Evolutionary conservation across 2,113 vertebrate genomes (phyloP).

Genomic region (Nannospalax galili): DNA sequence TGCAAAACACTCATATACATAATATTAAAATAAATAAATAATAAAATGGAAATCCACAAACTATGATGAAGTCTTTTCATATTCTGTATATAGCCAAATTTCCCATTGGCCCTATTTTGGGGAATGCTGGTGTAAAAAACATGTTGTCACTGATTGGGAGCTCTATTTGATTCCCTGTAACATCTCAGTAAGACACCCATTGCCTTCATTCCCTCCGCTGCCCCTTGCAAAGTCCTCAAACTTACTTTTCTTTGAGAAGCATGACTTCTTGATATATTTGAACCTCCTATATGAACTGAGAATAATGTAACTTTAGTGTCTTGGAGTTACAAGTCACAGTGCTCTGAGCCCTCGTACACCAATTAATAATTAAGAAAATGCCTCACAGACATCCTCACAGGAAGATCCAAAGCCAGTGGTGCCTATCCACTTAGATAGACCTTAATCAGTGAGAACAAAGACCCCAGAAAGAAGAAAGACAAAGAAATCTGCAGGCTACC

Average conservation of each 20-base stretch:
- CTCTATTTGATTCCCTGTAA: neutral
- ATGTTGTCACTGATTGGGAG: neutral
- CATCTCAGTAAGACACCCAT: neutral
- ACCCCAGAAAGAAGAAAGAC: neutral
- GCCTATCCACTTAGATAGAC: neutral
- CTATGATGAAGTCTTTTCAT: neutral
- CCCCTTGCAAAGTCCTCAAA: neutral
- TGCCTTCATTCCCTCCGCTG: neutral
- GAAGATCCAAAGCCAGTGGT: neutral
- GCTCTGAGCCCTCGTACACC: too few relatives aligned
- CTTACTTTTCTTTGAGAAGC: neutral
- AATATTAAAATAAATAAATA: too few relatives aligned
- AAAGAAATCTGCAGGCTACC: neutral
- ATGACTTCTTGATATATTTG: neutral
- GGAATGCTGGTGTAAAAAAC: neutral
- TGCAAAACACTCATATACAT: too few relatives aligned
- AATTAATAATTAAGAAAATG: too few relatives aligned
- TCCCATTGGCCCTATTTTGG: neutral
- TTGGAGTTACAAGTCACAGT: neutral
- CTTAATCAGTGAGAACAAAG: neutral
- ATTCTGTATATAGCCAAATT: neutral
- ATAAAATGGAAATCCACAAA: neutral
- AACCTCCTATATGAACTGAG: neutral
- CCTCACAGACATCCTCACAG: neutral
- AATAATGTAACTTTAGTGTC: neutral